Evolutionary conservation across 2,113 vertebrate species (phyloP), one percentile per base, ranked within the genome.

Genomic region (Poicephalus meyeri): DNA sequence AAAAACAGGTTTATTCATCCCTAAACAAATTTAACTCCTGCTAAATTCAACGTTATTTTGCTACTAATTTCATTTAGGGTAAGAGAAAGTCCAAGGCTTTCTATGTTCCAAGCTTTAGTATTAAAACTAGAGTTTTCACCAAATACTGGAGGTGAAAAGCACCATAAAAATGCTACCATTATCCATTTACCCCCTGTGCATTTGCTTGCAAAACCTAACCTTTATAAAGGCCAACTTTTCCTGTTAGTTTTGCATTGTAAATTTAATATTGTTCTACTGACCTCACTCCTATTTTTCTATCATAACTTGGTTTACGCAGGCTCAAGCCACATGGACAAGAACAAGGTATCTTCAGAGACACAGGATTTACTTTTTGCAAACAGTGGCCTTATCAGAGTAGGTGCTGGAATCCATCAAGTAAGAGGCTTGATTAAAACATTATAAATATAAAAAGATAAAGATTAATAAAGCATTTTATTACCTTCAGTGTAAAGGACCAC

Each of bases 1-100:
- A 91, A 97, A 85, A 74, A 49, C 47, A 74, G 33, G 63, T 94
- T 95, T 95, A 92, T 50, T 87, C 87, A 95, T 92, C 84, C 80
- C 58, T 84, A 66, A 93, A 65, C 71, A 89, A 88, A 91, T 89
- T 79, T 91, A 69, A 80, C 71, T 96, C 72, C 88, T 49, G 25
- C 24, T 94, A 80, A 93, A 80, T 82, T 93, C 56, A 55, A 28
- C 53, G 47, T 47, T 86, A 90, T 76, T 86, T 95, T 94, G 70
- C 41, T 88, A 74, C 58, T 92, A 47, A 87, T 86, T 91, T 93
- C 55, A 90, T 83, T 90, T 56, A 71, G 20, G 19, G 39, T 47
- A 88, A 71, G 41, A 78, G 42, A 47, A 91, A 79, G 31, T 72
- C 52, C 72, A 89, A 71, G 17, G 11, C n/a, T 66, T 95, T 90